Percentiles rank a stretch among this genome's conserved stretches.
Evolutionary conservation across 1,140 invertebrate genomes (phyloP).

Genomic region (Aphis craccivora): DNA sequence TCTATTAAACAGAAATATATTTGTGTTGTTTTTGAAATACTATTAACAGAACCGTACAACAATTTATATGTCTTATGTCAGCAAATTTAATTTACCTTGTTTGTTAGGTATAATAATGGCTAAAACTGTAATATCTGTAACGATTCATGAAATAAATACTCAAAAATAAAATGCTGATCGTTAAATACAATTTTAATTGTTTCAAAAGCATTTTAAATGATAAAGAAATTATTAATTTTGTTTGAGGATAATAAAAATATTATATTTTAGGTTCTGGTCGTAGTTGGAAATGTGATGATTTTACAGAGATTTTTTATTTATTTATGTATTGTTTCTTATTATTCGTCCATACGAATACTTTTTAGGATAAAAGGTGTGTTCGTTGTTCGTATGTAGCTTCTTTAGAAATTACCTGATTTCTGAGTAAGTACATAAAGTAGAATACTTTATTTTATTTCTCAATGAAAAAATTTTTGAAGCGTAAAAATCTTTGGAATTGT

Average conservation of each 20-base stretch:
- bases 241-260: not conserved
- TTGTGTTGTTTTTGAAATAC: not conserved
- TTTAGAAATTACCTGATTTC: not conserved
- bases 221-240: not conserved
- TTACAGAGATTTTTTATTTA: not conserved
- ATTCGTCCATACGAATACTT: not conserved
- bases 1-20: not conserved
- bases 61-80: not conserved
- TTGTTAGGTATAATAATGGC: not conserved
- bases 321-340: not conserved
- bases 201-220: not conserved
- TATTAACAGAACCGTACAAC: not conserved
- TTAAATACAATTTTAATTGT: not conserved
- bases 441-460: not conserved
- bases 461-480: too few relatives aligned
- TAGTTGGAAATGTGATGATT: not conserved
- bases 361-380: not conserved
- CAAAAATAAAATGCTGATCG: not conserved
- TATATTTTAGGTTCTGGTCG: not conserved
- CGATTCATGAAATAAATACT: not conserved
- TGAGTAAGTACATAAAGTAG: not conserved
- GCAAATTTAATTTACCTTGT: not conserved
- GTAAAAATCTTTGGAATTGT: not conserved
- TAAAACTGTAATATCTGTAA: not conserved
- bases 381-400: not conserved